phyloP scores from a whole-genome alignment of 2,113 vertebrate species.

The Aix galericulata region DNA sequence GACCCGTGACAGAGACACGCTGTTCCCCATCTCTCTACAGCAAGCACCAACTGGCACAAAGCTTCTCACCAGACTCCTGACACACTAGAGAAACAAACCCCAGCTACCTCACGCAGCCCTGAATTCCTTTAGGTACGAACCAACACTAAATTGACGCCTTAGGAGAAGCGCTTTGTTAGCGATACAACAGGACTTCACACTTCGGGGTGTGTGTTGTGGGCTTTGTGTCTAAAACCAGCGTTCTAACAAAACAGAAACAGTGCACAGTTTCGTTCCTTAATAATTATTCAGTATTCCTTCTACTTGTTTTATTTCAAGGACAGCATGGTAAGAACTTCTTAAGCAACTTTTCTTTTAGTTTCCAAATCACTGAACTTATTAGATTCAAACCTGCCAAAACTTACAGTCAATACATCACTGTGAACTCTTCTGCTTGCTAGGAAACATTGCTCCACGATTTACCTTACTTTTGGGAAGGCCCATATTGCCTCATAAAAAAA shows the following conservation, averaged over 20 bases:
- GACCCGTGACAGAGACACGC: neutral
- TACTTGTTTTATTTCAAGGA: neutral
- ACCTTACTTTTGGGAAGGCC: neutral
- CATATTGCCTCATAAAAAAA: neutral
- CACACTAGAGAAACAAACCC: neutral
- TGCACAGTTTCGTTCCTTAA: neutral
- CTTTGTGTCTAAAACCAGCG: neutral
- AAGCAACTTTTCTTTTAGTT: neutral
- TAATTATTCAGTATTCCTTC: neutral
- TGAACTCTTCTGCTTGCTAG: neutral
- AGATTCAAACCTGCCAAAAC: neutral
- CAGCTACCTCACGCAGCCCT: neutral
- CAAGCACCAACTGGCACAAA: neutral
- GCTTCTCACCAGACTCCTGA: neutral
- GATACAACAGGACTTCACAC: neutral
- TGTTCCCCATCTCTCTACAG: fast-evolving
- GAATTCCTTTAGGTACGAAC: neutral
- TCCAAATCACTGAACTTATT: neutral
- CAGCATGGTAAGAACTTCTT: neutral
- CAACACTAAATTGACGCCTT: neutral
- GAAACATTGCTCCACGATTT: neutral
- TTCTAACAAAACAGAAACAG: neutral
- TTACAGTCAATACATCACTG: neutral
- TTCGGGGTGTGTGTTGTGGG: neutral
- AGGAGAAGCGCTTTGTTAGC: neutral